Base-by-base conservation (phyloP, 2,797 vertebrate species). In the Phalloptychus januarius region DNA sequence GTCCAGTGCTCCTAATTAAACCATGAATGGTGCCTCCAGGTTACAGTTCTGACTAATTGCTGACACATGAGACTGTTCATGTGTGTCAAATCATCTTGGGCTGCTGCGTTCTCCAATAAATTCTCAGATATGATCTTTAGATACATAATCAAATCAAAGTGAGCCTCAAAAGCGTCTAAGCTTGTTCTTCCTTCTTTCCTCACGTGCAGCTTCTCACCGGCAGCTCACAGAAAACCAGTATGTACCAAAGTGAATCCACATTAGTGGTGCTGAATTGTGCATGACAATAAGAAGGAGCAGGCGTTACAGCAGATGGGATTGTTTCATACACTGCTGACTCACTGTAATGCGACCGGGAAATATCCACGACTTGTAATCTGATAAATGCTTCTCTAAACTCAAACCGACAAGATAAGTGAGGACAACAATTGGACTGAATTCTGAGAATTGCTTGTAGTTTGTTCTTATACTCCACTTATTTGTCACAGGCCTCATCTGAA, bases 331-430 rank as follows among this genome's bases (percentile, higher is more conserved):
- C 80, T 89, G 79, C 87, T 86, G 87, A 82, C 91, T 70, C 67
- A 44, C 67, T 70, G 67, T 88, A 86, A 92, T 91, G 76, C 83
- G 72, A 90, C 86, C 61, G 75, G 63, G 81, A 75, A 83, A 76
- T 46, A 84, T 85, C 82, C 78, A 52, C 61, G 65, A 82, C 81
- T 90, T 83, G 75, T 46, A 85, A 71, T 58, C 77, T 94, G 94
- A 94, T 91, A 75, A 83, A 94, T 94, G 87, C 78, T 72, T 76
- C 74, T 79, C 58, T 75, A 83, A 90, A 93, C 85, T 84, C 76
- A 86, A 92, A 89, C 71, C 18, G 93, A 92, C 91, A 91, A 86
- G 75, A 76, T 45, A 74, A 79, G 75, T 80, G 44, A 77, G 46
- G 58, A 75, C 82, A 46, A 61, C 63, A 75, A 76, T 71, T 79